A percentile compares a stretch with the other conserved stretches of the same genome.
These are phyloP conservation scores for Melinaea marsaeus DNA, from an alignment of 2,888 invertebrate species.

Conservation along the genomic window DNA sequence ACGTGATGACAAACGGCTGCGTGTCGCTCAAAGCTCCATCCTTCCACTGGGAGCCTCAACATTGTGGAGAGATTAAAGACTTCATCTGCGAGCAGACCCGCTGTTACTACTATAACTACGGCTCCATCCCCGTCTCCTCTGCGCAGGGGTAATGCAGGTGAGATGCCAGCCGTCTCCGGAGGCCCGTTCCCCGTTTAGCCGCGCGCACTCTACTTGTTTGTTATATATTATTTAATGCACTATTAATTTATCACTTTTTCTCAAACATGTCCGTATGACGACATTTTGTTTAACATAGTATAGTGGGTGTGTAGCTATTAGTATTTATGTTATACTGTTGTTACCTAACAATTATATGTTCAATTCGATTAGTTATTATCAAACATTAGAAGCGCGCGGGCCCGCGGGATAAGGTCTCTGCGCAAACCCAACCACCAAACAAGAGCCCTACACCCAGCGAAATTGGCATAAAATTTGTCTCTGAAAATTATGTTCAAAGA, in stretches of 20 bases:
- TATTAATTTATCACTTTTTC: constrained; percentile 25
- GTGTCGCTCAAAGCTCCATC: constrained; percentile 87
- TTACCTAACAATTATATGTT: constrained; percentile 4
- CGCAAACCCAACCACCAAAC: constrained; percentile 78
- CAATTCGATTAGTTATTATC: neutral
- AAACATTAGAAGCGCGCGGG: constrained; percentile 56
- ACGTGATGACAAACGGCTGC: constrained; percentile 82
- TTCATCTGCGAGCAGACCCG: constrained; percentile 94
- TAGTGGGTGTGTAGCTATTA: constrained; percentile 29
- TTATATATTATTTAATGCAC: constrained; percentile 31
- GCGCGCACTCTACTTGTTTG: constrained; percentile 51
- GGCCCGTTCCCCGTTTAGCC: constrained; percentile 71
- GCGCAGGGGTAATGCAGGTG: constrained; percentile 95
- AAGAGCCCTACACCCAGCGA: constrained; percentile 76
- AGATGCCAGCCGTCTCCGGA: constrained; percentile 80
- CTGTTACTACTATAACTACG: constrained; percentile 94
- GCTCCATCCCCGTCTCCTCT: constrained; percentile 92
- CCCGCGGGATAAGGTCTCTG: constrained; percentile 74
- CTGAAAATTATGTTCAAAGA: constrained; percentile 27
- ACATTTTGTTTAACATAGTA: constrained; percentile 37
- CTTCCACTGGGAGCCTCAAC: constrained; percentile 89
- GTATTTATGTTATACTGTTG: constrained; percentile 24
- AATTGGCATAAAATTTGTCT: constrained; percentile 44
- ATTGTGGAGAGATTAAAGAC: constrained; percentile 89
- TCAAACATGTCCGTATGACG: constrained; percentile 48